phyloP scores from a whole-genome alignment of 1,140 invertebrate species.

The Drosophila tristis region DNA sequence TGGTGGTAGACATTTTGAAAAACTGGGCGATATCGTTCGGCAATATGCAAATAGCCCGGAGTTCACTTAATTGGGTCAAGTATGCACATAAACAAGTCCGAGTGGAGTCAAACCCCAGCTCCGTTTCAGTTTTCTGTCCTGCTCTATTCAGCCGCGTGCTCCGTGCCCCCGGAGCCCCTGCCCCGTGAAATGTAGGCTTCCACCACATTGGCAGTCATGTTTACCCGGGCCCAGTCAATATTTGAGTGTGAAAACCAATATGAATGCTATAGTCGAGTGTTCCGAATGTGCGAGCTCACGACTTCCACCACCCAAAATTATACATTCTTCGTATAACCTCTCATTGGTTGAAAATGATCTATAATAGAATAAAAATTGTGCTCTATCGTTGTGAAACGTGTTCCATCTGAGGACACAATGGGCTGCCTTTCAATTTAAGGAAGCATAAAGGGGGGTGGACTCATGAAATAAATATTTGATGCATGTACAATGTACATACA shows the following conservation, averaged over 20 bases:
- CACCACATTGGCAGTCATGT: slow-evolving; percentile 43
- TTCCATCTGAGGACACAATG: no score
- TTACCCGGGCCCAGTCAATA: slow-evolving; percentile 51
- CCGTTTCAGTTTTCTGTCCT: neutral
- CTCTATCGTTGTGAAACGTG: no score
- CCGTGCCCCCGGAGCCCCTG: neutral
- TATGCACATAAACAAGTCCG: slow-evolving; percentile 84
- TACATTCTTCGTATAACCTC: slow-evolving; percentile 23
- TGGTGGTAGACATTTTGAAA: slow-evolving; percentile 58
- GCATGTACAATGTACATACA: no score
- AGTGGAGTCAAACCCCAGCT: slow-evolving; percentile 34
- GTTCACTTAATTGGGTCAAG: slow-evolving; percentile 76
- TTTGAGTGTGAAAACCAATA: slow-evolving; percentile 46
- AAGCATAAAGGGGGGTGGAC: no score
- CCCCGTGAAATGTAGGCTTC: neutral
- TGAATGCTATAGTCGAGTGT: slow-evolving; percentile 40
- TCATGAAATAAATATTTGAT: no score
- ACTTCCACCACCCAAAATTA: slow-evolving; percentile 17
- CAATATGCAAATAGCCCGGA: slow-evolving; percentile 70
- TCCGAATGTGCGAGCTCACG: slow-evolving; percentile 3
- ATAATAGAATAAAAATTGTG: no score
- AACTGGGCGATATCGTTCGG: slow-evolving; percentile 58
- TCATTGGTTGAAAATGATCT: no score
- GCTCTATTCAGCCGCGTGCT: neutral
- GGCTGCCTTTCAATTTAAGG: no score